phyloP scores from a whole-genome alignment of 2,888 invertebrate species.

The Trypoxylon attenuatum region DNA sequence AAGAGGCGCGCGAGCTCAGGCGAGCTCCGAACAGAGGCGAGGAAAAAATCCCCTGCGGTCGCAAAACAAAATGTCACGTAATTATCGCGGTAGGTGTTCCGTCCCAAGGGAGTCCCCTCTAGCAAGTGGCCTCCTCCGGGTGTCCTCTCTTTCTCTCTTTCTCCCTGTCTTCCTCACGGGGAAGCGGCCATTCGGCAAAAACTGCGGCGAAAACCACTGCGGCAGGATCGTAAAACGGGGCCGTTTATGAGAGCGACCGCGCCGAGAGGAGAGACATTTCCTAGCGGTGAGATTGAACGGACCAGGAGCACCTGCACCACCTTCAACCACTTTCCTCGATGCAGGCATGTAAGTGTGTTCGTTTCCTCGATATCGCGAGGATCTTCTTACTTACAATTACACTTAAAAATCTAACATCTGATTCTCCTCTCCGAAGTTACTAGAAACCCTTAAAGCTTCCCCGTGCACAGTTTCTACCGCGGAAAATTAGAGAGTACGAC shows the following conservation, averaged over 20 bases:
- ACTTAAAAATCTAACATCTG: no score
- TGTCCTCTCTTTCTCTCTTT: conserved; percentile 1
- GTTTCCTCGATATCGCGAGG: conserved; percentile 1
- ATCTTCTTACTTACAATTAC: no score
- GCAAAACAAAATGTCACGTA: conserved; percentile 69
- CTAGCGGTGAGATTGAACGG: conserved; percentile 29
- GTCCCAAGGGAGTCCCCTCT: conserved; percentile 8
- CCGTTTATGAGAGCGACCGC: conserved; percentile 63
- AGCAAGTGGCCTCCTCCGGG: not conserved
- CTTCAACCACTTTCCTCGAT: no score
- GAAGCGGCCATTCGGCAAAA: conserved; percentile 34
- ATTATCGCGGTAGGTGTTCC: conserved; percentile 70
- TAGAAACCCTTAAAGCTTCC: no score
- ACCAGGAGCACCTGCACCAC: conserved; percentile 28
- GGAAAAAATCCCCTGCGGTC: conserved; percentile 61
- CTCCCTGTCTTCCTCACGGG: not conserved
- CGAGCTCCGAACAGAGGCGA: conserved; percentile 50
- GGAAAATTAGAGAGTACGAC: no score
- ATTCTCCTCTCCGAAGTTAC: no score
- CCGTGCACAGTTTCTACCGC: no score
- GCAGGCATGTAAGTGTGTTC: no score
- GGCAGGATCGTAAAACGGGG: conserved; percentile 63
- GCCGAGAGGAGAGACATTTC: conserved; percentile 45
- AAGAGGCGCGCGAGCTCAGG: conserved; percentile 2
- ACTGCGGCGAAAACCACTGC: conserved; percentile 48